A percentile compares a stretch with the other conserved stretches of the same genome.
phyloP scores from a whole-genome alignment of 2,113 vertebrate species.

The Syngnathus typhle region DNA sequence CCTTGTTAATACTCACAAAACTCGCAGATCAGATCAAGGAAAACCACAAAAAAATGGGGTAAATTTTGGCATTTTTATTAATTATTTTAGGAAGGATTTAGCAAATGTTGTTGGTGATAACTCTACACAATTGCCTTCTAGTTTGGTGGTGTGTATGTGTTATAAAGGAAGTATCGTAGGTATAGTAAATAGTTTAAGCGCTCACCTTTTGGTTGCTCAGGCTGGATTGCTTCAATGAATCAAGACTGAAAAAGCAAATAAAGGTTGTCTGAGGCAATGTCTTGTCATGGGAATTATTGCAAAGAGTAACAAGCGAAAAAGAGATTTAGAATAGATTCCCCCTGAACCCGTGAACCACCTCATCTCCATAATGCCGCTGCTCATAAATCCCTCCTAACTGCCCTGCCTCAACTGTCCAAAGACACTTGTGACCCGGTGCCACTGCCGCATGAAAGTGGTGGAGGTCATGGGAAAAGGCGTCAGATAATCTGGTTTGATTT shows the following conservation, averaged over 20 bases:
- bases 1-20: background rate
- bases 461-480: conserved; percentile 48
- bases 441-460: conserved; percentile 10
- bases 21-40: background rate
- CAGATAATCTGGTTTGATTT: conserved; percentile 52
- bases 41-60: background rate
- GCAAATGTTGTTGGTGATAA: background rate
- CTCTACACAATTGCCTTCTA: background rate
- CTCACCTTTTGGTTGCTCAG: conserved; percentile 3
- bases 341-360: conserved; percentile 23
- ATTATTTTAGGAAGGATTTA: background rate
- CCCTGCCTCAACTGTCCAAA: conserved; percentile 10
- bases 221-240: conserved; percentile 9
- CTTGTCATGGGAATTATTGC: conserved; percentile 7
- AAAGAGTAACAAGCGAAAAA: conserved; percentile 17
- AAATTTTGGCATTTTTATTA: background rate
- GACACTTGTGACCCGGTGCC: conserved; percentile 8
- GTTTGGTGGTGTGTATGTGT: background rate
- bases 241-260: conserved; percentile 20
- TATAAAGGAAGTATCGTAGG: background rate
- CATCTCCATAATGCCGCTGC: conserved; percentile 2
- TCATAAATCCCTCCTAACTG: conserved; percentile 43
- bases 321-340: conserved; percentile 30
- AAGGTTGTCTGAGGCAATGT: conserved; percentile 20
- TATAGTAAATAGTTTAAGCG: background rate